Evolutionary conservation across 2,797 vertebrate genomes (phyloP).

Genomic region (Myotis planiceps): DNA sequence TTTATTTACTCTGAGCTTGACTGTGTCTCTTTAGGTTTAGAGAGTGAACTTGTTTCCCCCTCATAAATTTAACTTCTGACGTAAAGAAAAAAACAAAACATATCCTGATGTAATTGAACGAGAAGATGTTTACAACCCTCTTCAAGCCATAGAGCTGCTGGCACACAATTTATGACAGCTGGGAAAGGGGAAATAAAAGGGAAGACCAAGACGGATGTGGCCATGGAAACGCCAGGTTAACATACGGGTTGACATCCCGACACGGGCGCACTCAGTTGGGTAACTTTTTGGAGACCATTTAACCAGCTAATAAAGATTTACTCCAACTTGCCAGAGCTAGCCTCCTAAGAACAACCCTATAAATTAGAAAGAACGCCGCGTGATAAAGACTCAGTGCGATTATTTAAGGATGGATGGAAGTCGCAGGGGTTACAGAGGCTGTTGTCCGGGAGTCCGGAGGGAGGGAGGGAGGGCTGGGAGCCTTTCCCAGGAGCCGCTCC

Average conservation of each 20-base stretch:
- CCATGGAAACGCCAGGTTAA: not conserved
- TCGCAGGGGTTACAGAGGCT: not conserved
- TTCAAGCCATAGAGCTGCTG: constrained; percentile 11
- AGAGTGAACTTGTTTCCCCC: constrained; percentile 6
- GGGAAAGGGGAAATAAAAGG: constrained; percentile 10
- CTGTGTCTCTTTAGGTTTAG: constrained; percentile 65
- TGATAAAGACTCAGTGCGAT: not conserved
- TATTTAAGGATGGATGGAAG: not conserved
- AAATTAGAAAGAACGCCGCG: not conserved
- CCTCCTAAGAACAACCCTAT: constrained; percentile 21
- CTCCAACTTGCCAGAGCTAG: not conserved
- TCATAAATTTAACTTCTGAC: constrained; percentile 77
- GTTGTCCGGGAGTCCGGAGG: not conserved
- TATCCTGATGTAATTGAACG: constrained; percentile 70
- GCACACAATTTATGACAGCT: constrained; percentile 45
- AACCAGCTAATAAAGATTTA: constrained; percentile 52
- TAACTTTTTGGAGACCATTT: constrained; percentile 41
- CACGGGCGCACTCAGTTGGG: not conserved
- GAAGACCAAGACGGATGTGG: not conserved
- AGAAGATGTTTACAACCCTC: constrained; percentile 71
- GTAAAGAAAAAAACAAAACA: constrained; percentile 63
- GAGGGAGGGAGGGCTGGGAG: not conserved
- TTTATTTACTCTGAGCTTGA: constrained; percentile 70
- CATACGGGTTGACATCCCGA: not conserved
- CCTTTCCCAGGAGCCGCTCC: not conserved